Conservation (phyloP, 2,888 invertebrate genomes). For the Elegia similella region DNA sequence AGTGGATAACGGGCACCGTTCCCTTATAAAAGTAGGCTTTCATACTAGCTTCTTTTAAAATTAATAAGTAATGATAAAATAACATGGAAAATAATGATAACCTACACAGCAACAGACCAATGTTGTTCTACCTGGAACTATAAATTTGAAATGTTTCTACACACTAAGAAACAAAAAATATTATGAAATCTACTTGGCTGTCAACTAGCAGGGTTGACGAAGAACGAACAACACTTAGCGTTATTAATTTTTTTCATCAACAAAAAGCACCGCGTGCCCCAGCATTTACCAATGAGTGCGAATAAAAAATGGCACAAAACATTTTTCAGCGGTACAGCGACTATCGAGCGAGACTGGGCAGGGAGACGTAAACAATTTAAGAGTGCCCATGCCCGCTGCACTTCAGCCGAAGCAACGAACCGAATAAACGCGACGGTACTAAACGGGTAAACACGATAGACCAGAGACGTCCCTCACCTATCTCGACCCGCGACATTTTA, state of each 20-base stretch:
- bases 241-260: constrained; percentile 17
- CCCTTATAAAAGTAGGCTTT: no score
- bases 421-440: constrained; percentile 54
- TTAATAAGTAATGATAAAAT: no score
- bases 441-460: constrained; percentile 47
- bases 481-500: constrained; percentile 37
- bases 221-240: background rate
- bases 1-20: background rate
- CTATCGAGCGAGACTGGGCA: constrained; percentile 40
- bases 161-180: no score
- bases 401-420: constrained; percentile 54
- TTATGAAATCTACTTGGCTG: background rate
- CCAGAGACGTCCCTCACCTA: constrained; percentile 33
- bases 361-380: constrained; percentile 65
- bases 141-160: no score
- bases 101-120: no score
- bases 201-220: background rate
- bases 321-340: constrained; percentile 30
- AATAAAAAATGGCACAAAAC: constrained; percentile 34
- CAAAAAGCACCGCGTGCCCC: constrained; percentile 18
- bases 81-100: no score
- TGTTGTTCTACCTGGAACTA: no score
- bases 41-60: no score
- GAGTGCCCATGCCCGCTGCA: constrained; percentile 54
- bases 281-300: constrained; percentile 33